Evolutionary conservation across 2,888 invertebrate species (phyloP).

Genomic region (Lepidonotus clava): DNA sequence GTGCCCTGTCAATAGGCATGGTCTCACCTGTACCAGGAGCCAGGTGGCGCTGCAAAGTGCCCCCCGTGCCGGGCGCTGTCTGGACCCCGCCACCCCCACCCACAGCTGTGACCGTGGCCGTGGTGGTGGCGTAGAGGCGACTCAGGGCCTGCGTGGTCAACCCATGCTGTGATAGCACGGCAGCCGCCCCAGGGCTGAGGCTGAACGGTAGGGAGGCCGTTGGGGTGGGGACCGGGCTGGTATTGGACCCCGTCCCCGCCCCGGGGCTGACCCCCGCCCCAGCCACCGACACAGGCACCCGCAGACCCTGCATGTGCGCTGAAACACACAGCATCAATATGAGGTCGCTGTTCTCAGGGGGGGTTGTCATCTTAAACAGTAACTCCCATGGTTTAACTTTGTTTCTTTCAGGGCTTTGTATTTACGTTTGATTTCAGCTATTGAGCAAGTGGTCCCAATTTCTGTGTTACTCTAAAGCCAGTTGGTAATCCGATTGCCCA

Average conservation of each 20-base stretch:
- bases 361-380: no score
- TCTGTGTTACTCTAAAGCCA: no score
- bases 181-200: slow-evolving; percentile 21
- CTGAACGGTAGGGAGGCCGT: slow-evolving; percentile 17
- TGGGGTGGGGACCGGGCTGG: not conserved
- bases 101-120: not conserved
- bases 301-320: slow-evolving; percentile 56
- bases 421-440: no score
- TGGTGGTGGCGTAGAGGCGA: slow-evolving; percentile 46
- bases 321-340: slow-evolving; percentile 50
- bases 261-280: not conserved
- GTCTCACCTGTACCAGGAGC: slow-evolving; percentile 50
- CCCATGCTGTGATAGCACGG: slow-evolving; percentile 24
- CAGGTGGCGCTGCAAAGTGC: slow-evolving; percentile 28
- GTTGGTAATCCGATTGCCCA: no score
- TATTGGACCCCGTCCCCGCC: not conserved
- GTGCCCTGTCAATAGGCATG: no score
- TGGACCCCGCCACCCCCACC: slow-evolving; percentile 14
- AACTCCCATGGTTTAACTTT: no score
- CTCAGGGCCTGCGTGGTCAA: slow-evolving; percentile 51
- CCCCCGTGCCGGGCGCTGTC: not conserved
- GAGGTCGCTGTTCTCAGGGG: no score
- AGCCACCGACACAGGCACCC: slow-evolving; percentile 23
- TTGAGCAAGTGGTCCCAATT: no score
- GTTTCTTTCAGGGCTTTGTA: no score